Evolutionary conservation across 2,113 vertebrate species (phyloP).

Genomic region (Corythornis madagascariensis): DNA sequence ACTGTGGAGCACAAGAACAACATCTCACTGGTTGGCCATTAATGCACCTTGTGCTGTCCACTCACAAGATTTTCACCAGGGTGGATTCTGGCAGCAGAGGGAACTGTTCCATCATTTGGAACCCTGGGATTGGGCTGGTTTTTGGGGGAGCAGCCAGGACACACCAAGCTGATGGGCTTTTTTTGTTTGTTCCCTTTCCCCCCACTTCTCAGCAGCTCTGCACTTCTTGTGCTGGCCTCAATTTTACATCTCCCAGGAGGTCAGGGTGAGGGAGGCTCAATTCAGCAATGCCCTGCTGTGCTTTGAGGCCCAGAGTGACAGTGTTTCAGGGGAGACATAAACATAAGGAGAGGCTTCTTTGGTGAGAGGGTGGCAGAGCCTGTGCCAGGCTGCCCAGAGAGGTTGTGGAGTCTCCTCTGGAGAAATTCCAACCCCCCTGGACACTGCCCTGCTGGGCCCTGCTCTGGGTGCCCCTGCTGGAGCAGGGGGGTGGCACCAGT

Average conservation of each 20-base stretch:
- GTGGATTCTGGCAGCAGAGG: neutral
- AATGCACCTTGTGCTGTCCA: neutral
- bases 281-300: neutral
- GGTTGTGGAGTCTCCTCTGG: no score
- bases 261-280: neutral
- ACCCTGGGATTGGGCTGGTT: neutral
- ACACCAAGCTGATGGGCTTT: neutral
- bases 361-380: no score
- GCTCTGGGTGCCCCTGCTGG: neutral
- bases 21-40: neutral
- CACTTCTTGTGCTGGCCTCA: neutral
- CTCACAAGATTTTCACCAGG: slow-evolving; percentile 8
- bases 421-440: no score
- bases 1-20: slow-evolving; percentile 26
- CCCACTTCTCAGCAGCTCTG: neutral
- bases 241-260: neutral
- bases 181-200: no score
- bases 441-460: no score
- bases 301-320: neutral
- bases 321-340: neutral
- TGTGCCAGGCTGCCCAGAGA: no score
- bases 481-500: neutral
- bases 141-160: neutral
- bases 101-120: neutral
- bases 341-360: no score